A percentile compares a stretch with the other conserved stretches of the same genome.
Conservation (phyloP, 2,888 invertebrate genomes). For the Heterodera filipjevi region DNA sequence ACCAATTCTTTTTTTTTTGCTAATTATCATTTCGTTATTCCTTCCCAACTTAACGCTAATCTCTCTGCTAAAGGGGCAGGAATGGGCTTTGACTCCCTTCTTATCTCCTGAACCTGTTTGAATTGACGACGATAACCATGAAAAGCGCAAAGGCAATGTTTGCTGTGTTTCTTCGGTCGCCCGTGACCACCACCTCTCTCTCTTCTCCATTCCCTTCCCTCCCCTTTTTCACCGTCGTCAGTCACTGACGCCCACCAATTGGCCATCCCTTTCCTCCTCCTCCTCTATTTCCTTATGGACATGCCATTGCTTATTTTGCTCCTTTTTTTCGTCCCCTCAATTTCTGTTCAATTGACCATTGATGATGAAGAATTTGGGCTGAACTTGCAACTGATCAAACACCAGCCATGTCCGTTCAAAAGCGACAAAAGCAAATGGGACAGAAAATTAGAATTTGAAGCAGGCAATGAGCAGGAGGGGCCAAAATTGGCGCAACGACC, state of each 20-base stretch:
- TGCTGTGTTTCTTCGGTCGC: neutral
- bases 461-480: slow-evolving; percentile 55
- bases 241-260: neutral
- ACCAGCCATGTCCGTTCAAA: slow-evolving; percentile 59
- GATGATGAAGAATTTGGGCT: slow-evolving; percentile 57
- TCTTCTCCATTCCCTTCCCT: neutral
- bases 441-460: slow-evolving; percentile 61
- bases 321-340: slow-evolving; percentile 15
- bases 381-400: slow-evolving; percentile 61
- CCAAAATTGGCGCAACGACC: slow-evolving; percentile 50
- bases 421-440: slow-evolving; percentile 57
- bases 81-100: too few relatives aligned
- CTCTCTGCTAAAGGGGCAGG: too few relatives aligned
- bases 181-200: neutral
- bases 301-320: neutral
- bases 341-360: neutral
- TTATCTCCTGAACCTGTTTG: neutral
- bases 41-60: too few relatives aligned
- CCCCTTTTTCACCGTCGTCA: neutral
- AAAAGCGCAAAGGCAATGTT: neutral
- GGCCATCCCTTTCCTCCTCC: slow-evolving; percentile 4
- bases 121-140: neutral
- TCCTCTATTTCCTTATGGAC: neutral
- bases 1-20: too few relatives aligned
- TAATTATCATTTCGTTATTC: too few relatives aligned